Evolutionary conservation across 2,113 vertebrate genomes (phyloP).

Genomic region (Anhinga anhinga): DNA sequence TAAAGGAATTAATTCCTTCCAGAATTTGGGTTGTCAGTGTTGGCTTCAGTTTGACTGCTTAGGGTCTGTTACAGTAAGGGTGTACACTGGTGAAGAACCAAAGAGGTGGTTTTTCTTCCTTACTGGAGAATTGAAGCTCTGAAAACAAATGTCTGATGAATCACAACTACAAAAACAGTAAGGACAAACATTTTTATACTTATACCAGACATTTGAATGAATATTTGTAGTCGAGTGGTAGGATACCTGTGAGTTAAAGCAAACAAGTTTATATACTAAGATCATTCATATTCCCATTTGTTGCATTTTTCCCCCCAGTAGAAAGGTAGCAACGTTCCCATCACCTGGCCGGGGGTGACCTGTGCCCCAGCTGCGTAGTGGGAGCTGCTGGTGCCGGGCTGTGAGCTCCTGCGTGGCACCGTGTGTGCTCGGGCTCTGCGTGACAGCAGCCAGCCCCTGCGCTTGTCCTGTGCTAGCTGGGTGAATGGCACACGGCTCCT

Average conservation of each 20-base stretch:
- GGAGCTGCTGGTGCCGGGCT: background rate
- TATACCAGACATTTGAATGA: background rate
- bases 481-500: background rate
- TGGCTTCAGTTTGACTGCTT: background rate
- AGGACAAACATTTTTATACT: background rate
- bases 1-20: background rate
- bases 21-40: background rate
- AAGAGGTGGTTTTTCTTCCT: background rate
- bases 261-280: background rate
- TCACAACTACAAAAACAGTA: background rate
- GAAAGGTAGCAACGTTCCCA: background rate
- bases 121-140: background rate
- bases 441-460: too few species aligned
- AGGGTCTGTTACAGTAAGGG: fast-evolving
- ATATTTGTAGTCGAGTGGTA: background rate
- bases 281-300: background rate
- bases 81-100: background rate
- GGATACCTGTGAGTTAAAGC: background rate
- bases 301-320: background rate
- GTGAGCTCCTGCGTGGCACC: background rate
- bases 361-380: background rate
- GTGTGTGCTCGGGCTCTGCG: background rate
- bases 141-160: background rate
- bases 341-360: background rate
- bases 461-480: background rate